Evolutionary conservation across 2,797 vertebrate genomes (phyloP).

Genomic region (Propithecus perrieri): DNA sequence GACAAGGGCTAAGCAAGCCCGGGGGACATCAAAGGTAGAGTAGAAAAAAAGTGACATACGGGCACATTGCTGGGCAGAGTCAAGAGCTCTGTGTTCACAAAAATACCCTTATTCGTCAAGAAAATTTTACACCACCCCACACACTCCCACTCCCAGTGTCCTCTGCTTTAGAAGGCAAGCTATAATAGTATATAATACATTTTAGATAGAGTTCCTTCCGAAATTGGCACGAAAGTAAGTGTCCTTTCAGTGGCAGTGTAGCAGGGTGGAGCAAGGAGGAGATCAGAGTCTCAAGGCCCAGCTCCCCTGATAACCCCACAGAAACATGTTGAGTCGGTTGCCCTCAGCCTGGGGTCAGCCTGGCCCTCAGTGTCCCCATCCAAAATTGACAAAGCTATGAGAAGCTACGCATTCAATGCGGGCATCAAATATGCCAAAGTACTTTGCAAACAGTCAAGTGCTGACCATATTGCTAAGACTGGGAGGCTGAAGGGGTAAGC

Average conservation of each 20-base stretch:
- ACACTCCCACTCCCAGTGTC: rapidly evolving
- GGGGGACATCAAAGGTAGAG: background rate
- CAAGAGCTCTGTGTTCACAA: background rate
- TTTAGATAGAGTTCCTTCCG: background rate
- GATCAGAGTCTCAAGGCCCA: background rate
- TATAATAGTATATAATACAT: background rate
- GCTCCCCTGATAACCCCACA: background rate
- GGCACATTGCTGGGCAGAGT: background rate
- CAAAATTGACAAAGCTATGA: background rate
- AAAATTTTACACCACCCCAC: background rate
- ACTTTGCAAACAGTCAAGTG: background rate
- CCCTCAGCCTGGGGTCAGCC: background rate
- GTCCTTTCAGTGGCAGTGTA: background rate
- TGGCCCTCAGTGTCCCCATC: background rate
- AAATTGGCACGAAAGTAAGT: background rate
- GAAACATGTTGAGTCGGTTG: background rate
- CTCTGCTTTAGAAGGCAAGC: background rate
- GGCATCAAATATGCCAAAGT: background rate
- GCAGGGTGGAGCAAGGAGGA: background rate
- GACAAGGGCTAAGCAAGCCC: background rate
- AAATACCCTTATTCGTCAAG: background rate
- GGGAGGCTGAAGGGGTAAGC: background rate
- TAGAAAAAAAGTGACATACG: background rate
- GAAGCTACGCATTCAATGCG: background rate
- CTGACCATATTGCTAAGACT: background rate